Base-by-base conservation (phyloP, 2,888 invertebrate species). In the Amblyjoppa proteus region DNA sequence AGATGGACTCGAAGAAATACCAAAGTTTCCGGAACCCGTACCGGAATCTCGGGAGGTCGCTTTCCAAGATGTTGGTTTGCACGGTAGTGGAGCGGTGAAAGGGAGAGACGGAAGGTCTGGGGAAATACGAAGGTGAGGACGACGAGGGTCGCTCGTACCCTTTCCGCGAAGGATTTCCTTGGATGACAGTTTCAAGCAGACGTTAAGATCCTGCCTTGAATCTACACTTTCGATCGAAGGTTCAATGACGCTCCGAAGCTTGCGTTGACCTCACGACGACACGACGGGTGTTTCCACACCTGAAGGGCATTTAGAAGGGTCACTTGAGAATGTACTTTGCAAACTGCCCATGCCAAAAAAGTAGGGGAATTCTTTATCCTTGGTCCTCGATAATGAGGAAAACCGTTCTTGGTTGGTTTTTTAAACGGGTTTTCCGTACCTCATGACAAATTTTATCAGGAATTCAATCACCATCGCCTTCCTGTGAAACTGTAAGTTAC, bases 1-100 rank as follows among this genome's bases (percentile, higher is more conserved):
- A 31, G 25, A 34, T 56, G 77, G 73, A 68, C 73, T 83, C 73
- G 73, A 83, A 83, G 77, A 83, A 83, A 83, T 78, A 78, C 56
- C 73, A 56, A 83, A 83, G 83, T 83, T 78, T 68, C 61, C 25
- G 56, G 66, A 51, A 82, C 77, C 70, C 76, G 41, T 61, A 56
- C 66, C 71, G 56, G 66, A 83, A 83, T 83, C 77, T 83, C 83
- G 66, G 73, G 45, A 73, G 73, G 56, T 56, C 49, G 51, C 34
- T 56, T 66, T 11, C 58, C 73, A 51, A 68, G 73, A 68, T 83
- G 58, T 56, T 68, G 56, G 66, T 53, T 49, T 61, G 64, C 41
- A 64, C 49, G 64, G 66, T 49, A 75, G 41, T 20, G 20, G 66
- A 56, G 58, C 11, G 25, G 41, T 11, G 31, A 49, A 64, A 70